These are phyloP conservation scores for Garra rufa DNA, from an alignment of 2,113 vertebrate genomes.

Conservation along the genomic window DNA sequence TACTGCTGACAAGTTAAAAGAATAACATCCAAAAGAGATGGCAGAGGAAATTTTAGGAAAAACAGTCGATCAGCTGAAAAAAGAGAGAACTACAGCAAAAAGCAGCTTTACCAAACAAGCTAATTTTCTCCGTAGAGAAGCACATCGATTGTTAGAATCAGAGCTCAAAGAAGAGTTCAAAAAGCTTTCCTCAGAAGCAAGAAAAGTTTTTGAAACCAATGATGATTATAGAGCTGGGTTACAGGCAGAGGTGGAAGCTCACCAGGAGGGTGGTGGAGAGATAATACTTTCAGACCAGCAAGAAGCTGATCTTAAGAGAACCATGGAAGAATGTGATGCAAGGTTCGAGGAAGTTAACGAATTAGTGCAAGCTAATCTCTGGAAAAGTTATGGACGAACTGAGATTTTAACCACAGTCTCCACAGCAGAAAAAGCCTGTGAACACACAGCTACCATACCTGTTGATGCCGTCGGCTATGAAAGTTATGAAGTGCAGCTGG, in stretches of 20 bases:
- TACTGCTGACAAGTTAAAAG: background rate
- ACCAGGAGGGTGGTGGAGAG: background rate
- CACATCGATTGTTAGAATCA: background rate
- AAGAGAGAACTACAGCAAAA: background rate
- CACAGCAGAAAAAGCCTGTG: background rate
- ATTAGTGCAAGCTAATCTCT: background rate
- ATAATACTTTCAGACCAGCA: background rate
- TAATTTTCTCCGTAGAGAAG: background rate
- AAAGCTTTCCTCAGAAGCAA: background rate
- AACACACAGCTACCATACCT: background rate
- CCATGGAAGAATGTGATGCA: background rate
- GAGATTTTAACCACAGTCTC: background rate
- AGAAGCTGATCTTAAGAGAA: background rate
- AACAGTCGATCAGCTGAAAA: background rate
- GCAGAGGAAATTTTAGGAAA: constrained; percentile 2
- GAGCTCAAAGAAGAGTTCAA: background rate
- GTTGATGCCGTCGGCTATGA: background rate
- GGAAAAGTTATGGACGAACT: background rate
- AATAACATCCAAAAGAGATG: background rate
- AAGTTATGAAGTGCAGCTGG: constrained; percentile 6
- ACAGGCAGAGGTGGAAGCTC: background rate
- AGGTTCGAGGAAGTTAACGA: background rate
- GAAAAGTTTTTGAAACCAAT: background rate
- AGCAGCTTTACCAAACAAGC: background rate
- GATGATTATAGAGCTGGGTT: background rate